These are phyloP conservation scores for Pangasianodon gigas DNA, from an alignment of 2,113 vertebrate species.

Conservation along the genomic window DNA sequence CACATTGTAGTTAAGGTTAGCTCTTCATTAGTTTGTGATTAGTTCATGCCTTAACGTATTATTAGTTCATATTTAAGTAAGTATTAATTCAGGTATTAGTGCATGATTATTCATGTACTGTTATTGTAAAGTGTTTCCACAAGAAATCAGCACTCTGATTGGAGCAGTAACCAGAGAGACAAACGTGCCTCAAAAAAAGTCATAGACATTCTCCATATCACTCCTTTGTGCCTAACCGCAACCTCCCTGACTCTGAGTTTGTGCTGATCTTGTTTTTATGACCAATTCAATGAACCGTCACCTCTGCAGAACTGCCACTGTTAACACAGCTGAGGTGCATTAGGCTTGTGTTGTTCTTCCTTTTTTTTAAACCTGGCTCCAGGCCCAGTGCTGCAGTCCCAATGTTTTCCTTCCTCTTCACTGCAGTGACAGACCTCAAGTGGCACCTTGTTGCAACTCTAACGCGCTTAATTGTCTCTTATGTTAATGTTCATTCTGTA, in stretches of 20 bases:
- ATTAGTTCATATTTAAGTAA: too few relatives aligned
- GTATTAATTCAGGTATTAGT: too few relatives aligned
- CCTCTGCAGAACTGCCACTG: conserved; percentile 63
- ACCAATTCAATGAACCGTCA: conserved; percentile 69
- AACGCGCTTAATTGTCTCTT: conserved; percentile 49
- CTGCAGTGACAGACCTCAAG: conserved; percentile 30
- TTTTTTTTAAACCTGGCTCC: conserved; percentile 63
- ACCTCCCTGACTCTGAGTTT: conserved; percentile 53
- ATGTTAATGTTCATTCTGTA: conserved; percentile 47
- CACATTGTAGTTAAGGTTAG: too few relatives aligned
- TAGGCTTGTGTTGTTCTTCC: conserved; percentile 66
- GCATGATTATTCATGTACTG: too few relatives aligned
- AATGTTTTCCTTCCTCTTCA: conserved; percentile 52
- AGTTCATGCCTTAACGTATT: too few relatives aligned
- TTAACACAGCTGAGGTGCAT: conserved; percentile 78
- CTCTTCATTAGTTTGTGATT: too few relatives aligned
- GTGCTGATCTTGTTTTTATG: conserved; percentile 68
- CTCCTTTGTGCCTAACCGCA: conserved; percentile 33
- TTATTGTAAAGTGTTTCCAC: background rate
- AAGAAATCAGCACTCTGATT: conserved; percentile 40
- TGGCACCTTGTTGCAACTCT: conserved; percentile 41
- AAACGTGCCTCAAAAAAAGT: conserved; percentile 17
- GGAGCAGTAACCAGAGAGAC: conserved; percentile 36
- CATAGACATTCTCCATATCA: conserved; percentile 21
- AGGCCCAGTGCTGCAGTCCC: conserved; percentile 58